Base-by-base conservation (phyloP, 2,113 vertebrate species). In the Phrynosoma blainvillii region DNA sequence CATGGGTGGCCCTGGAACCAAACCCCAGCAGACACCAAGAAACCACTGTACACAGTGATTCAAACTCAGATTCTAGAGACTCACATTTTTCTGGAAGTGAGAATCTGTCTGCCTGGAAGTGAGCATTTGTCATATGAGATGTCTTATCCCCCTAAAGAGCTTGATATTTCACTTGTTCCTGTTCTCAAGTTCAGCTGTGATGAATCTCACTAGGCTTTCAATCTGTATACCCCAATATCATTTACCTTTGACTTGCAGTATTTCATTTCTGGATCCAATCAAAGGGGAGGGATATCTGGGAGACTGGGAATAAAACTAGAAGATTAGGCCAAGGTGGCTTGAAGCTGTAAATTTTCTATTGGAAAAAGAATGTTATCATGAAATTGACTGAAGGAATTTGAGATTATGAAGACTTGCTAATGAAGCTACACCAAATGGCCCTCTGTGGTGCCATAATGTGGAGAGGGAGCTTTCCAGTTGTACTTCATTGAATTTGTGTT, bases 231-330 rank as follows among this genome's bases (percentile, higher is more conserved):
- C 91, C 90, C 2, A 78, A 88, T 76, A 84, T 94, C 90, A 0
- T 82, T 94, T 94, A 66, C 8, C 87, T 92, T 92, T 90, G 92
- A 94, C 76, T 91, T 87, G 25, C 14, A 77, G 0, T 42, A 86
- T 30, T 83, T 85, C 65, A 75, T 92, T 78, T 30, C 11, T 80
- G 36, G 21, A 68, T 91, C 18, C 80, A 89, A 96, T 92, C 90
- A 92, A 85, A 47, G 47, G 27, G 36, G 16, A 56, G 89, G 59
- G 83, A 0, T 16, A 80, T 89, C 54, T 27, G 27, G n/a, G 25
- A 76, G 27, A 71, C 5, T 83, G 68, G 86, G 70, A 68, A 6
- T 47, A n/a, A 84, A 13, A 2, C 79, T 81, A 83, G 59, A 0
- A 32, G 78, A 89, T 80, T 62, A 85, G 82, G 88, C 74, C 73